These are phyloP conservation scores for Tursiops truncatus DNA, from an alignment of 2,113 vertebrate species.

Conservation along the genomic window DNA sequence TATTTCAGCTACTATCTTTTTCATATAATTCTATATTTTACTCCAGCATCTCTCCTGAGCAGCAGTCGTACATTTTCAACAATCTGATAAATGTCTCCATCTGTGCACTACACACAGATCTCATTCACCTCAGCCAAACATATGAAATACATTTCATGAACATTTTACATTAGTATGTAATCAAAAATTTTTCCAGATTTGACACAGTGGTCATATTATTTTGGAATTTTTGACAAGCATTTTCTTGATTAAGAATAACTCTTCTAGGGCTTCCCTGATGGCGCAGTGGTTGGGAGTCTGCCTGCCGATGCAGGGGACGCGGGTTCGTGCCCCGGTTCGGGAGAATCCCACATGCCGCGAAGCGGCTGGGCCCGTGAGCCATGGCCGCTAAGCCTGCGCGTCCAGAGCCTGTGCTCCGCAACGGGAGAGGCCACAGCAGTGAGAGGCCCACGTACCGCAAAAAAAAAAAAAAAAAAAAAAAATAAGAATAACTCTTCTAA, in stretches of 20 bases:
- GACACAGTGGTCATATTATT: not conserved
- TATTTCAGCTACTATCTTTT: not conserved
- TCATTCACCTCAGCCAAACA: not conserved
- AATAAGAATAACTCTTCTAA: not conserved
- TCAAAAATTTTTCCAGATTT: not conserved
- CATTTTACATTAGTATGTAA: not conserved
- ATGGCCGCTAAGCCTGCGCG: too few relatives aligned
- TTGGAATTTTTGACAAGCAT: not conserved
- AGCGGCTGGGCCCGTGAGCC: too few relatives aligned
- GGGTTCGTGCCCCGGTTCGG: too few relatives aligned
- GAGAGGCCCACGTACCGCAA: too few relatives aligned
- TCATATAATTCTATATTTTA: not conserved
- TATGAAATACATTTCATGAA: not conserved
- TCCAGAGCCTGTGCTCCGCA: too few relatives aligned
- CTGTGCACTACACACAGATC: not conserved
- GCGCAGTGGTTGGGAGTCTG: too few relatives aligned
- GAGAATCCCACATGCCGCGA: too few relatives aligned
- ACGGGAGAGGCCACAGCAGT: too few relatives aligned
- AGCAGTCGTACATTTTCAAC: not conserved
- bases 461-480: too few relatives aligned
- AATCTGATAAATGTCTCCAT: not conserved
- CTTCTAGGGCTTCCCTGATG: not conserved
- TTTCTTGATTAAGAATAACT: slow-evolving; percentile 27
- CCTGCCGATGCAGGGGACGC: too few relatives aligned
- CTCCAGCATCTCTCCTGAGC: not conserved